Base-by-base conservation (phyloP, 2,888 invertebrate species). In the Hermodice carunculata region DNA sequence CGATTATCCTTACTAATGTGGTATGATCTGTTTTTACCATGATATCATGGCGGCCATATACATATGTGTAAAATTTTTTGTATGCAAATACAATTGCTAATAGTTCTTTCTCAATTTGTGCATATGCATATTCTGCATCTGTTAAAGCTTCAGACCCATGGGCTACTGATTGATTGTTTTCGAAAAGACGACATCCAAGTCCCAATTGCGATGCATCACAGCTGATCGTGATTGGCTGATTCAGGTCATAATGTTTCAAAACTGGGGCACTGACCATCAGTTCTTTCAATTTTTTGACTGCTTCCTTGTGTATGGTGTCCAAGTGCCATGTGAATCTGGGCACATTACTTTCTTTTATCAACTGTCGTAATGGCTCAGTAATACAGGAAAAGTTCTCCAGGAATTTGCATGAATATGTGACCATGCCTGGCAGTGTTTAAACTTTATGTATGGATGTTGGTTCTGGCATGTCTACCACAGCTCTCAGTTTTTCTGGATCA, bases 11-110 rank as follows among this genome's bases (percentile, higher is more conserved):
- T n/a, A n/a, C n/a, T n/a, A 68, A 43, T 1, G 68, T 61, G 17
- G 31, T 29, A 68, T 68, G 68, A 34, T 64, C 68, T 31, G 61
- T 68, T 29, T 67, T 62, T 14, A 68, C 62, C 14, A 31, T 60
- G 4, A 68, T 44, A 31, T 67, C 67, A n/a, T 2, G 1, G 1
- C 52, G n/a, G 17, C 64, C 67, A 57, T 66, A 66, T 17, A 61
- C 34, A 22, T 61, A 61, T n/a, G 24, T 43, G n/a, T 61, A 58
- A 29, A 61, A 61, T 40, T 66, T 66, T 31, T 26, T 54, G 31
- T 26, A 43, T 3, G 66, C 64, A 51, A 49, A 37, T 11, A 66
- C 51, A 19, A 66, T 65, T 1, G 66, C 63, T 6, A 67, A 42
- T 1, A 65, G 31, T 32, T 66, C 66, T 46, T 66, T 66, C 29